A percentile compares a stretch with the other conserved stretches of the same genome.
Conservation (phyloP, 2,888 invertebrate species). For the Oligia strigilis region DNA sequence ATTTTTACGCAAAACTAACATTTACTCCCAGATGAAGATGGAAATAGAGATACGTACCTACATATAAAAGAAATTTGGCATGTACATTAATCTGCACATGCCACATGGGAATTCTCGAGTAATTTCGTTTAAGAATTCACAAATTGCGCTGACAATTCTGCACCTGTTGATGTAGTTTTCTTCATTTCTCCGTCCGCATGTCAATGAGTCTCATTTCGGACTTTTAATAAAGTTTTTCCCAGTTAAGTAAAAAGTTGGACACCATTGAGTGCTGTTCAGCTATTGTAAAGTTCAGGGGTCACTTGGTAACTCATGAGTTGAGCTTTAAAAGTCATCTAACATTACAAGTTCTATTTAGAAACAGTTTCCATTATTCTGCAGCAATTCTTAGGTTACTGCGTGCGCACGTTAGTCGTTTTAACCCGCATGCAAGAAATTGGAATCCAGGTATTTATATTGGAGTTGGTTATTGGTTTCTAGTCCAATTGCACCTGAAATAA, state of each 20-base stretch:
- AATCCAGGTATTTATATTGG: background rate
- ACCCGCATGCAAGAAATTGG: background rate
- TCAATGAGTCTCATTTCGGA: constrained; percentile 24
- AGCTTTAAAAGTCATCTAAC: background rate
- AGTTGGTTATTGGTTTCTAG: background rate
- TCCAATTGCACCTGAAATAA: constrained; percentile 27
- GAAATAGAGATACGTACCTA: constrained; percentile 45
- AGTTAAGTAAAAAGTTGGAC: background rate
- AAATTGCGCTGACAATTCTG: constrained; percentile 53
- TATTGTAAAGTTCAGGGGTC: constrained; percentile 4
- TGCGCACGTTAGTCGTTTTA: background rate
- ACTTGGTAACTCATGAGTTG: background rate
- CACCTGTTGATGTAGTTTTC: constrained; percentile 58
- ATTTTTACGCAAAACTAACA: constrained; percentile 23
- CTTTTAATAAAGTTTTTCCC: constrained; percentile 1
- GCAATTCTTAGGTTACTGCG: background rate
- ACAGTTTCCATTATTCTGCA: constrained; percentile 5
- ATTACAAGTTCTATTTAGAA: background rate
- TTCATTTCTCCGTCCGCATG: constrained; percentile 26
- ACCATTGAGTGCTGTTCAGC: background rate
- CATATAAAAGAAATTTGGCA: background rate
- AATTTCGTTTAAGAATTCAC: constrained; percentile 60
- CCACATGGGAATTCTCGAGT: constrained; percentile 50
- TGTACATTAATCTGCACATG: constrained; percentile 53
- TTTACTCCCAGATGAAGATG: constrained; percentile 29